Conservation (phyloP, 2,888 invertebrate genomes). For the Xestoiulus laeticollis region DNA sequence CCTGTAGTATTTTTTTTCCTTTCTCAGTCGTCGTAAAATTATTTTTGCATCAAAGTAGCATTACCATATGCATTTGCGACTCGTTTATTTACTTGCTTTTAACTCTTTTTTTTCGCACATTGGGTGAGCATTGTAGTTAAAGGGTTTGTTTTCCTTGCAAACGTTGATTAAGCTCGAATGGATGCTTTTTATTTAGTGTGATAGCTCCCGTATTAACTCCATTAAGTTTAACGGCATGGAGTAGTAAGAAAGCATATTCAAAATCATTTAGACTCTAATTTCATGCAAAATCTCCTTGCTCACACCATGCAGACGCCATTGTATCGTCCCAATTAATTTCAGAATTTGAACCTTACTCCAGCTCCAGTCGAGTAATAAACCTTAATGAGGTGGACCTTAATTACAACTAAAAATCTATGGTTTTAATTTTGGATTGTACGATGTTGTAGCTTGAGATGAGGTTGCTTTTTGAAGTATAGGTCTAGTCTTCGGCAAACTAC, state of each 20-base stretch:
- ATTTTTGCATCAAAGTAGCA: not conserved
- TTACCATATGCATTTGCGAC: constrained; percentile 8
- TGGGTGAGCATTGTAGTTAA: not conserved
- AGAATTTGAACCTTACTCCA: not conserved
- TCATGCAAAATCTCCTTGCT: constrained; percentile 5
- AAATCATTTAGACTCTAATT: constrained; percentile 8
- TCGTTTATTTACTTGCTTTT: constrained; percentile 1
- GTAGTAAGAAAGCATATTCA: constrained; percentile 17
- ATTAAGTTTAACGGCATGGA: not conserved
- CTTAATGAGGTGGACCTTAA: constrained; percentile 26
- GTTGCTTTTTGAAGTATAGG: no score
- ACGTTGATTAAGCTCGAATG: constrained; percentile 19
- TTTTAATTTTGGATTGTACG: not conserved
- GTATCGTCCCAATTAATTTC: constrained; percentile 12
- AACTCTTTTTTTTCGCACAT: not conserved
- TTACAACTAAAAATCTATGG: not conserved
- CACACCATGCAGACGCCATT: not conserved
- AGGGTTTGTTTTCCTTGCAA: not conserved
- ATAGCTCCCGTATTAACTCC: constrained; percentile 26
- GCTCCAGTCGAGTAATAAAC: not conserved
- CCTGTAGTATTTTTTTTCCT: no score
- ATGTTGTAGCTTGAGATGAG: not conserved
- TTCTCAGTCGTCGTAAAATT: not conserved
- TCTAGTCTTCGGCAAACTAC: no score
- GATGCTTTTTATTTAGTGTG: constrained; percentile 9